Evolutionary conservation across 2,797 vertebrate genomes (phyloP).

Genomic region (Tangara arthus): DNA sequence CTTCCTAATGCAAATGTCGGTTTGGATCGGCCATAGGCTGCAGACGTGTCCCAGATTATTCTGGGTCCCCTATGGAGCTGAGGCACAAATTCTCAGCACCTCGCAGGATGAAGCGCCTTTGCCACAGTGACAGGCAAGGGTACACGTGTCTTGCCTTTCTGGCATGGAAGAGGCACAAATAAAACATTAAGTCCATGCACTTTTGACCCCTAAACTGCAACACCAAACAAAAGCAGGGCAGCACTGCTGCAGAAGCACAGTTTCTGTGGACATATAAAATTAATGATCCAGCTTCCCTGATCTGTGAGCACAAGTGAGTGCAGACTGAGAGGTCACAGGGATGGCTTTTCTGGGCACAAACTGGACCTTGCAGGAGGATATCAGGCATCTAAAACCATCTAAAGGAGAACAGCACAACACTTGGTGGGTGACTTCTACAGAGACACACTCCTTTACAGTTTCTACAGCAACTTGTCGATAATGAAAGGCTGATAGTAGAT

Average conservation of each 20-base stretch:
- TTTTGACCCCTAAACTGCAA: not conserved
- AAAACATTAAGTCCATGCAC: not conserved
- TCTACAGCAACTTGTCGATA: not conserved
- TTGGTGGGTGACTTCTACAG: not conserved
- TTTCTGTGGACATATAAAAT: not conserved
- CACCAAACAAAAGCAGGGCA: not conserved
- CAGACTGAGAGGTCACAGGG: not conserved
- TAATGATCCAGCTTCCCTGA: not conserved
- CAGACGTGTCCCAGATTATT: not conserved
- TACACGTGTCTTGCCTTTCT: not conserved
- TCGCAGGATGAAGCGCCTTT: not conserved
- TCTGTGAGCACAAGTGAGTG: not conserved
- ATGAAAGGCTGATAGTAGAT: not conserved
- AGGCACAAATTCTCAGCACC: not conserved
- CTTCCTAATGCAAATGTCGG: slow-evolving; percentile 23
- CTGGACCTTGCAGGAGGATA: not conserved
- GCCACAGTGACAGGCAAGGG: not conserved
- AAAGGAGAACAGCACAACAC: not conserved
- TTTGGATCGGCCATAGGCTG: not conserved
- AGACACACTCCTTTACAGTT: not conserved
- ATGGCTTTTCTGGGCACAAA: not conserved
- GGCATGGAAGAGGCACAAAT: not conserved
- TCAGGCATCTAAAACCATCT: not conserved
- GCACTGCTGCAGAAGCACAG: not conserved
- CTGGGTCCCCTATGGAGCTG: not conserved